These are phyloP conservation scores for Catagonus wagneri DNA, from an alignment of 2,113 vertebrate genomes.

Conservation along the genomic window DNA sequence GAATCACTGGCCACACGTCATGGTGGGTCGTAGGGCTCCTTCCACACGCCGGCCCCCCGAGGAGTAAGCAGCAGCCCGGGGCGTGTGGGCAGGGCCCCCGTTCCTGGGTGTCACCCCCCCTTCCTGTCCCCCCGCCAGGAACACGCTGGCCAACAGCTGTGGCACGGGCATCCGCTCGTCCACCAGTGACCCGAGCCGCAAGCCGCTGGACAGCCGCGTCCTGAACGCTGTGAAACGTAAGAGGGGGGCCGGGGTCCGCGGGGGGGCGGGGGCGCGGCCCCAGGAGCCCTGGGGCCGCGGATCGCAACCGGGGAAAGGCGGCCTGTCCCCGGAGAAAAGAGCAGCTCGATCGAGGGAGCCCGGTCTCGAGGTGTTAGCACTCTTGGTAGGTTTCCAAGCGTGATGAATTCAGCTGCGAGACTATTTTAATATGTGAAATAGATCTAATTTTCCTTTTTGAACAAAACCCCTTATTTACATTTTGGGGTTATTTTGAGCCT, in stretches of 20 bases:
- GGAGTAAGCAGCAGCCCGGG: accelerated
- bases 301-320: accelerated
- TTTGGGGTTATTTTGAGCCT: conserved; percentile 80
- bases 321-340: background rate
- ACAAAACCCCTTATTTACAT: conserved; percentile 84
- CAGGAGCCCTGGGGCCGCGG: background rate
- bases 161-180: conserved; percentile 98
- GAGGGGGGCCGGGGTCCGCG: conserved; percentile 42
- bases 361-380: conserved; percentile 56
- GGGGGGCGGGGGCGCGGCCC: background rate
- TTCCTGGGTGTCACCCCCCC: background rate
- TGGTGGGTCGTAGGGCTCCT: too few species aligned
- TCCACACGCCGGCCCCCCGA: accelerated
- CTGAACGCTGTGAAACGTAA: conserved; percentile 97
- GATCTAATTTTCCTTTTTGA: conserved; percentile 81
- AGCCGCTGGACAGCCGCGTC: conserved; percentile 96
- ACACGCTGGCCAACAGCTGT: conserved; percentile 97
- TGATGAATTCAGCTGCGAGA: conserved; percentile 70
- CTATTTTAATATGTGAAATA: conserved; percentile 78
- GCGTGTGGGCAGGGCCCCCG: background rate
- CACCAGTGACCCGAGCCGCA: conserved; percentile 96
- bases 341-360: background rate
- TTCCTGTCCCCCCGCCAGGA: conserved; percentile 86
- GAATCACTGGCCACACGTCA: accelerated
- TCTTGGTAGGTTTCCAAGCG: conserved; percentile 70